Evolutionary conservation across 2,113 vertebrate species (phyloP).

Genomic region (Nycticryphes semicollaris): DNA sequence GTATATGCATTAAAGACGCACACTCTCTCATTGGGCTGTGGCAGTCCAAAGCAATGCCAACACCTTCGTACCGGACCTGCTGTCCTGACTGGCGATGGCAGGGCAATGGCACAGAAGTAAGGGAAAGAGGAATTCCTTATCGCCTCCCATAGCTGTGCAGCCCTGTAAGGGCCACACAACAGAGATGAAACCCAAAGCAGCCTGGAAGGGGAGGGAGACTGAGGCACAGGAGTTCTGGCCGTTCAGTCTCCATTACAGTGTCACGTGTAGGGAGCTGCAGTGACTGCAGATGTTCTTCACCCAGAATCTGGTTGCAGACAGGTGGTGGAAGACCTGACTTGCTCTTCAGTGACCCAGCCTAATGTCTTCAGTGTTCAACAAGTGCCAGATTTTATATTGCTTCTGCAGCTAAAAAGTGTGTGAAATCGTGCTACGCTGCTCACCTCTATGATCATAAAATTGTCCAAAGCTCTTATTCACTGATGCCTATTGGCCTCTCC

Average conservation of each 20-base stretch:
- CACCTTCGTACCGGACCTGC: not conserved
- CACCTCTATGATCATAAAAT: not conserved
- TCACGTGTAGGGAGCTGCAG: not conserved
- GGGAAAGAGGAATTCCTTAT: not conserved
- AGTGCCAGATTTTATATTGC: not conserved
- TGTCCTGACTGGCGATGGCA: not conserved
- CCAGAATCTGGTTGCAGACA: not conserved
- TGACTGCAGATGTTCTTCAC: not conserved
- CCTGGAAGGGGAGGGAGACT: not conserved
- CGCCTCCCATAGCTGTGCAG: not conserved
- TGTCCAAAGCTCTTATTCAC: not conserved
- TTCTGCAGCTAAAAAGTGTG: not conserved
- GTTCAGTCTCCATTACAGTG: not conserved
- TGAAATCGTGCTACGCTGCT: not conserved
- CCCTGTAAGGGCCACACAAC: fast-evolving
- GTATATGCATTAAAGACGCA: not conserved
- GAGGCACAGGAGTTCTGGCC: not conserved
- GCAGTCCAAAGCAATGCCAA: not conserved
- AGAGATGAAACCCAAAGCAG: not conserved
- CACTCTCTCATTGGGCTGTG: not conserved
- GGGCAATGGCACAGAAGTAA: not conserved
- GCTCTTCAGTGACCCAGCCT: not conserved
- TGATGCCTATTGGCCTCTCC: not conserved
- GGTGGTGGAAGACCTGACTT: not conserved
- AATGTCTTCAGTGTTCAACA: not conserved